Conservation (phyloP, 1,140 invertebrate genomes). For the Drosophila ohnishii region DNA sequence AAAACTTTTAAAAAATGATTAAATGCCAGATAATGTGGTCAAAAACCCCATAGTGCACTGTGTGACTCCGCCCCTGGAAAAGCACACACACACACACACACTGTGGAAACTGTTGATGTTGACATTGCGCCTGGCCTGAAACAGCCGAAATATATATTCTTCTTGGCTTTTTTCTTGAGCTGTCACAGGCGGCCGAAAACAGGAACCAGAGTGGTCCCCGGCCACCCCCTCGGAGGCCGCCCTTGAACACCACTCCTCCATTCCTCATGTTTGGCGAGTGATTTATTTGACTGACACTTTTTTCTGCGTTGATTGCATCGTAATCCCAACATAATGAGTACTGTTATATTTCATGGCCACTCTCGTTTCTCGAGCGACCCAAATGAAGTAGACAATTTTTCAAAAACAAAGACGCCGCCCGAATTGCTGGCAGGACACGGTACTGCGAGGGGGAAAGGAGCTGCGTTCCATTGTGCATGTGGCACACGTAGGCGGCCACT, state of each 20-base stretch:
- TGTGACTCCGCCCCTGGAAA: conserved; percentile 24
- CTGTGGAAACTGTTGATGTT: conserved; percentile 57
- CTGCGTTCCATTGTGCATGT: conserved; percentile 66
- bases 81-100: conserved; percentile 7
- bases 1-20: too few relatives aligned
- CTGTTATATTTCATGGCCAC: conserved; percentile 82
- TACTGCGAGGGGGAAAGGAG: not conserved
- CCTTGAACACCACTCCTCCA: conserved; percentile 30
- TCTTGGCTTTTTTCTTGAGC: conserved; percentile 28
- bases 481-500: conserved; percentile 78
- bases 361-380: conserved; percentile 65
- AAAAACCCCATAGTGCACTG: too few relatives aligned
- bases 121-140: conserved; percentile 62
- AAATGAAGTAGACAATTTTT: conserved; percentile 81
- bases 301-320: conserved; percentile 82
- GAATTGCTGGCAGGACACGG: conserved; percentile 12
- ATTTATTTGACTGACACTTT: conserved; percentile 83
- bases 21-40: too few relatives aligned
- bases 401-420: conserved; percentile 73
- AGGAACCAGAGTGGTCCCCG: conserved; percentile 22
- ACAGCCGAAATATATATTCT: conserved; percentile 64
- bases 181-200: conserved; percentile 43
- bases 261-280: conserved; percentile 75
- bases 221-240: not conserved
- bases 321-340: conserved; percentile 82